A percentile compares a stretch with the other conserved stretches of the same genome.
Evolutionary conservation across 2,113 vertebrate genomes (phyloP).

Genomic region (Nyctibius bracteatus): DNA sequence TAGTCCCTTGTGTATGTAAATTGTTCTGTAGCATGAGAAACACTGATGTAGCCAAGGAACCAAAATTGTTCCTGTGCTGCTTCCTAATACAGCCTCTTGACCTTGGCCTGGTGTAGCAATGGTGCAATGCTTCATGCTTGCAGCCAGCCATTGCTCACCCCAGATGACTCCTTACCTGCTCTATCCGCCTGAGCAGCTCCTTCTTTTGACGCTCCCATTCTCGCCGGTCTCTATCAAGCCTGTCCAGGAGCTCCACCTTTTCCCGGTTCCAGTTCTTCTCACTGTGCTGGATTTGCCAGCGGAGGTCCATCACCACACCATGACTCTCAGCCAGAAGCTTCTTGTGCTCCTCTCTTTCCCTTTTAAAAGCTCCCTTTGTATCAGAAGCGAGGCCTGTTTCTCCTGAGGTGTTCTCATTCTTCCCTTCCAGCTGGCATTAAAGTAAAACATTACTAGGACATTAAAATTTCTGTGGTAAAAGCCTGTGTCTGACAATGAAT

Average conservation of each 20-base stretch:
- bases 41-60: not conserved
- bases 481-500: not conserved
- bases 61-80: not conserved
- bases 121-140: not conserved
- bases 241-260: constrained; percentile 84
- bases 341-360: constrained; percentile 87
- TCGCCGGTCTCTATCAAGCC: constrained; percentile 81
- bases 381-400: constrained; percentile 57
- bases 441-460: not conserved
- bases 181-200: constrained; percentile 83
- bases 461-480: not conserved
- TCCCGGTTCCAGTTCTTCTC: constrained; percentile 91
- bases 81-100: not conserved
- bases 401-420: constrained; percentile 47
- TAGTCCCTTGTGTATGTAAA: not conserved
- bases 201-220: constrained; percentile 86
- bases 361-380: constrained; percentile 67
- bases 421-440: constrained; percentile 73
- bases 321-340: constrained; percentile 90
- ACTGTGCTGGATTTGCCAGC: constrained; percentile 89
- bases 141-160: not conserved
- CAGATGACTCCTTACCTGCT: constrained; percentile 68
- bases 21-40: not conserved
- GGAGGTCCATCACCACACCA: constrained; percentile 84
- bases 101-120: not conserved